These are phyloP conservation scores for Rhorus exstirpatorius DNA, from an alignment of 2,888 invertebrate species.

Conservation along the genomic window DNA sequence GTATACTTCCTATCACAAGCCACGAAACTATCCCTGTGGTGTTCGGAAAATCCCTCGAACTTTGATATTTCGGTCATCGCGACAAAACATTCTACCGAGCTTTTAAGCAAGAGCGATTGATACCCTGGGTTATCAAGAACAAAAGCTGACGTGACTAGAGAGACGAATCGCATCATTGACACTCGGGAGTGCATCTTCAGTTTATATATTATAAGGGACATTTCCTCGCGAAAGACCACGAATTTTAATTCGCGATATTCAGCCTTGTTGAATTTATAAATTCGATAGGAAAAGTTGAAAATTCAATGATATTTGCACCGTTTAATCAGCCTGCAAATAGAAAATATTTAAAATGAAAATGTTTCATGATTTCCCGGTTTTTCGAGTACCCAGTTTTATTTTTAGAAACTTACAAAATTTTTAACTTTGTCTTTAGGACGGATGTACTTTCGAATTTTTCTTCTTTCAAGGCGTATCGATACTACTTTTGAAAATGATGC, in stretches of 20 bases:
- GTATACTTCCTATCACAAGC: conserved; percentile 41
- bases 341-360: too few relatives aligned
- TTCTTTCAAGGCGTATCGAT: too few relatives aligned
- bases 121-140: conserved; percentile 36
- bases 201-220: not conserved
- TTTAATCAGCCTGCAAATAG: too few relatives aligned
- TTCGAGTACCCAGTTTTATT: too few relatives aligned
- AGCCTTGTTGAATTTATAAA: too few relatives aligned
- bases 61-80: conserved; percentile 62
- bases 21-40: conserved; percentile 25
- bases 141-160: conserved; percentile 50
- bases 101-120: conserved; percentile 60
- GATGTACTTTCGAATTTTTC: too few relatives aligned
- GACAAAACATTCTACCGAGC: conserved; percentile 18
- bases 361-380: too few relatives aligned
- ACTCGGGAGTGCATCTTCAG: not conserved
- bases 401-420: too few relatives aligned
- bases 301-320: too few relatives aligned
- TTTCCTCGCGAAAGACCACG: not conserved
- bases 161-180: not conserved
- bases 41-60: conserved; percentile 56
- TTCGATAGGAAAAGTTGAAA: too few relatives aligned
- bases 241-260: not conserved
- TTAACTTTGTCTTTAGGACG: too few relatives aligned
- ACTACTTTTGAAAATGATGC: too few relatives aligned